Percentiles rank a stretch among this genome's conserved stretches.
Evolutionary conservation across 1,140 invertebrate species (phyloP).

Genomic region (Cylas formicarius): DNA sequence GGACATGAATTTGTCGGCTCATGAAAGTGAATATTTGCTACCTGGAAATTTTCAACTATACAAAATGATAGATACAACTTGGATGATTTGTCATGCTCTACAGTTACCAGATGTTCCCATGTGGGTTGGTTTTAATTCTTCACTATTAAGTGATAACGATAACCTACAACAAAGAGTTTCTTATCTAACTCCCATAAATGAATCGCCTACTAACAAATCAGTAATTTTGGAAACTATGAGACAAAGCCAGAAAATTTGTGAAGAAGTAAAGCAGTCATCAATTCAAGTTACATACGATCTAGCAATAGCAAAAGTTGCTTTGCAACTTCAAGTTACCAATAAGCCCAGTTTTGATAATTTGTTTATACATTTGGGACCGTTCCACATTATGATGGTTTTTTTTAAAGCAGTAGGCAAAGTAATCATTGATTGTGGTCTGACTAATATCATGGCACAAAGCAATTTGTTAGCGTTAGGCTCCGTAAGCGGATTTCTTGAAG

Average conservation of each 20-base stretch:
- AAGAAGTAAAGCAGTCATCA: constrained; percentile 32
- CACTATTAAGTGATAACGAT: constrained; percentile 20
- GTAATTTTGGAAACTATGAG: constrained; percentile 38
- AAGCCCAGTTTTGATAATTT: constrained; percentile 20
- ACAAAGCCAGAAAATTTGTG: constrained; percentile 29
- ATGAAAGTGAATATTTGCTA: constrained; percentile 3
- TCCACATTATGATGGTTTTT: constrained; percentile 40
- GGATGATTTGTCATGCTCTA: constrained; percentile 23
- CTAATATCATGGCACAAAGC: constrained; percentile 35
- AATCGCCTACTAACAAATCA: constrained; percentile 32
- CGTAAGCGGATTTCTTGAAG: constrained; percentile 34
- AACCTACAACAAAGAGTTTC: constrained; percentile 23
- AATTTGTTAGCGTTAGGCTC: constrained; percentile 35
- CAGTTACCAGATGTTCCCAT: constrained; percentile 24
- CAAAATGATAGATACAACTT: constrained; percentile 17
- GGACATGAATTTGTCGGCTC: constrained; percentile 8
- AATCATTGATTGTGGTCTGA: constrained; percentile 36
- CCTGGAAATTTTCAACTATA: constrained; percentile 4
- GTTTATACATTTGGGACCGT: constrained; percentile 39
- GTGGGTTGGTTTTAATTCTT: constrained; percentile 30
- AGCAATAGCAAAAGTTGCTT: constrained; percentile 40
- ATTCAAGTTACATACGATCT: constrained; percentile 36
- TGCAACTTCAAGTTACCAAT: constrained; percentile 27
- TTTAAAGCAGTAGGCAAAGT: constrained; percentile 39
- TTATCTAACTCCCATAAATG: constrained; percentile 36